Evolutionary conservation across 2,113 vertebrate species (phyloP).

Genomic region (Tamias sibiricus): DNA sequence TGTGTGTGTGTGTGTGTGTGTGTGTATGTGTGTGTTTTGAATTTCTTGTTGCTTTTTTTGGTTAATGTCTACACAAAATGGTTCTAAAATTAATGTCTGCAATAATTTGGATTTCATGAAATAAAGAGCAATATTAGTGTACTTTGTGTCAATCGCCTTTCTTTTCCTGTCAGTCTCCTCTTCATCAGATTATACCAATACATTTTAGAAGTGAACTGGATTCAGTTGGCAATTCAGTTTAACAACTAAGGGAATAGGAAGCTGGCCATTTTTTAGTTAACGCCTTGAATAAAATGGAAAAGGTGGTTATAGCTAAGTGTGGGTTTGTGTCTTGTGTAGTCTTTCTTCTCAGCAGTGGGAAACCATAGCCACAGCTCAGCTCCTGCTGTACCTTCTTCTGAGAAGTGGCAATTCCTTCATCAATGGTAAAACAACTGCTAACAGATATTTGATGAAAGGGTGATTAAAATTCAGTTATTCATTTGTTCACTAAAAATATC

Average conservation of each 20-base stretch:
- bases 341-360: neutral
- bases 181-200: neutral
- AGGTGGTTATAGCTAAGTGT: neutral
- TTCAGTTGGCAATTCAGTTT: conserved; percentile 49
- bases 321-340: conserved; percentile 48
- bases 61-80: conserved; percentile 62
- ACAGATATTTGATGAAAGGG: neutral
- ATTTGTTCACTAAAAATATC: neutral
- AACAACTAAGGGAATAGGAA: conserved; percentile 43
- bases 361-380: neutral
- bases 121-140: conserved; percentile 62
- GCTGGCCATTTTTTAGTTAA: conserved; percentile 69
- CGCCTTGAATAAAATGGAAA: conserved; percentile 77
- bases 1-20: neutral
- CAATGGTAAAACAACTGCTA: neutral
- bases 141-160: neutral
- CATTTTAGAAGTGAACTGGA: neutral
- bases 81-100: conserved; percentile 48
- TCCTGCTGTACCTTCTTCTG: neutral
- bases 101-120: conserved; percentile 65
- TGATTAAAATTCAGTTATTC: neutral
- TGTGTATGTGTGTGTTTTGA: neutral
- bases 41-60: conserved; percentile 60
- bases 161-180: conserved; percentile 39
- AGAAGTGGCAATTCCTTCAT: neutral